A percentile compares a stretch with the other conserved stretches of the same genome.
Conservation (phyloP, 2,797 vertebrate species). For the Sebastes nivosus region DNA sequence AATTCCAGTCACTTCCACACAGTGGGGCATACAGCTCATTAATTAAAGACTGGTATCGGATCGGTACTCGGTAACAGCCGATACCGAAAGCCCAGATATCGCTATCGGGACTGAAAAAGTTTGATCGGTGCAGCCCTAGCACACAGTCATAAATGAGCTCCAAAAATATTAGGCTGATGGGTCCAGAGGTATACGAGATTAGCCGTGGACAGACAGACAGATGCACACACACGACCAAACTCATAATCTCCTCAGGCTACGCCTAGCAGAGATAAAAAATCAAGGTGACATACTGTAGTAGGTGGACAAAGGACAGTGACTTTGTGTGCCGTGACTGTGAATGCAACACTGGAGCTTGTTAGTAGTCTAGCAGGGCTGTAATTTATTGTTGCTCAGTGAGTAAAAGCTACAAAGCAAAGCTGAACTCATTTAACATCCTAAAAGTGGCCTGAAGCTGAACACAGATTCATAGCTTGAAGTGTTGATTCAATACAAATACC, state of each 20-base stretch:
- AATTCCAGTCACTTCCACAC: too few relatives aligned
- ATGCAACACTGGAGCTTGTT: constrained; percentile 21
- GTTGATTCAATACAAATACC: constrained; percentile 6
- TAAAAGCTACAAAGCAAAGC: constrained; percentile 1
- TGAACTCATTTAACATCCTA: background rate
- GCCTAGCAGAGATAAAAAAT: background rate
- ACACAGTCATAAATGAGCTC: background rate
- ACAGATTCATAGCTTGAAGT: constrained; percentile 7
- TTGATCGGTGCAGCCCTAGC: background rate
- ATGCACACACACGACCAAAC: background rate
- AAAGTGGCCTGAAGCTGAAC: background rate
- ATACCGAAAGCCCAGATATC: too few relatives aligned
- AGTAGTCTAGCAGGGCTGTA: constrained; percentile 5
- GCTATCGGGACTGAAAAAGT: too few relatives aligned
- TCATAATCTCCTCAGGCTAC: background rate
- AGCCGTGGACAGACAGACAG: background rate
- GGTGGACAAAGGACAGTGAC: constrained; percentile 5
- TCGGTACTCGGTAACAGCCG: too few relatives aligned
- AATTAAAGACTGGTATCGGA: too few relatives aligned
- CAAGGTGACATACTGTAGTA: constrained; percentile 4
- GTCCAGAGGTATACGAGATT: background rate
- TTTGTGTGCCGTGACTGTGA: background rate
- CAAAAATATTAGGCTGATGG: background rate
- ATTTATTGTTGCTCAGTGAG: constrained; percentile 31
- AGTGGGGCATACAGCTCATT: too few relatives aligned